Evolutionary conservation across 2,113 vertebrate species (phyloP).

Genomic region (Hippopotamus amphibius): DNA sequence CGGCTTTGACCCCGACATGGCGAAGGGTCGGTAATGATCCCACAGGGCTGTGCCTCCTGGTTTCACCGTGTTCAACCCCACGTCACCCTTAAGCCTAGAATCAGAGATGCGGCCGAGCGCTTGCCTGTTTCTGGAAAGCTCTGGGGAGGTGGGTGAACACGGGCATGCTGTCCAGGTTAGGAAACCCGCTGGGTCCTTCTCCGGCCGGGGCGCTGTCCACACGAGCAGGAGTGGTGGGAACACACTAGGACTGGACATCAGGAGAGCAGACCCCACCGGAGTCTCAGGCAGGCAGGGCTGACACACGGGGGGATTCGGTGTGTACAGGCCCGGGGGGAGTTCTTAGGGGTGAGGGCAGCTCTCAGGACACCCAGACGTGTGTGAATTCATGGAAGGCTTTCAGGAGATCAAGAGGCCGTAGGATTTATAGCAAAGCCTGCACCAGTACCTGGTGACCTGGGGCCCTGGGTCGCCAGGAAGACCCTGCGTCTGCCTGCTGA

Average conservation of each 20-base stretch:
- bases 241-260: neutral
- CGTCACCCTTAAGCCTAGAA: neutral
- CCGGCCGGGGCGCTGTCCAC: neutral
- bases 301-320: neutral
- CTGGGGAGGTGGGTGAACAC: neutral
- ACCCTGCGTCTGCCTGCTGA: neutral
- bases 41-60: neutral
- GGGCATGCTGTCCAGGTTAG: neutral
- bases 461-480: neutral
- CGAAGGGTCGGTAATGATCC: neutral
- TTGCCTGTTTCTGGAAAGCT: neutral
- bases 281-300: too few relatives aligned
- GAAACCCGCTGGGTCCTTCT: neutral
- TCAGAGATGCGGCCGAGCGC: accelerated
- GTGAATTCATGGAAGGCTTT: neutral
- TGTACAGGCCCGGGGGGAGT: too few relatives aligned
- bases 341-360: too few relatives aligned
- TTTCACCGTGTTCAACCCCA: accelerated
- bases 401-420: neutral
- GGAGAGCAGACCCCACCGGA: neutral
- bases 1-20: neutral
- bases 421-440: too few relatives aligned
- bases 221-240: neutral
- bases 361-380: neutral
- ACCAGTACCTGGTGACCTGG: neutral